Percentiles rank a stretch among this genome's conserved stretches.
Evolutionary conservation across 2,888 invertebrate genomes (phyloP).

Genomic region (Tetranychus truncatus): DNA sequence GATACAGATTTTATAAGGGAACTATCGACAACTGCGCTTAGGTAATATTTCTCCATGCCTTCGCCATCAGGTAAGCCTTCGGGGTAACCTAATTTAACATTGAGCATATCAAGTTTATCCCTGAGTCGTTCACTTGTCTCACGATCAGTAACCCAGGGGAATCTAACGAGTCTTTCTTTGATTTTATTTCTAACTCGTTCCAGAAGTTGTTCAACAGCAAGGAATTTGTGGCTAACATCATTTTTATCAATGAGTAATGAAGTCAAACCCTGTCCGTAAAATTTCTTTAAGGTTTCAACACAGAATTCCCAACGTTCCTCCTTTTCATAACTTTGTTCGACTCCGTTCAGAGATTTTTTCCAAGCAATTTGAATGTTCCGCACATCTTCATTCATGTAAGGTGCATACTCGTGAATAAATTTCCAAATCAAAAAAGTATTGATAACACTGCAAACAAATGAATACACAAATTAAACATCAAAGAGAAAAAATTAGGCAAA

Average conservation of each 20-base stretch:
- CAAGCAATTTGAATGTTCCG: background rate
- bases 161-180: conserved; percentile 3
- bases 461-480: conserved; percentile 14
- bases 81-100: conserved; percentile 23
- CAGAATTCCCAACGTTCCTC: conserved; percentile 39
- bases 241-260: conserved; percentile 31
- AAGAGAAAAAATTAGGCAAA: background rate
- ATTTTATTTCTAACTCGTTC: conserved; percentile 5
- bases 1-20: conserved; percentile 24
- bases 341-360: background rate
- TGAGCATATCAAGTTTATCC: conserved; percentile 22
- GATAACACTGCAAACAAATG: conserved; percentile 39
- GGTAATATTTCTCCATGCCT: conserved; percentile 22
- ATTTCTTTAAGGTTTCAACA: conserved; percentile 35
- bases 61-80: conserved; percentile 19
- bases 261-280: conserved; percentile 38
- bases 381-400: conserved; percentile 38
- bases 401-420: conserved; percentile 39
- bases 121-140: conserved; percentile 12
- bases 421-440: conserved; percentile 45
- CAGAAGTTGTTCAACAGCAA: background rate
- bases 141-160: conserved; percentile 17
- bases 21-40: conserved; percentile 22
- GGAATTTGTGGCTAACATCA: no score
- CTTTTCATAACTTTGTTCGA: conserved; percentile 10